Evolutionary conservation across 1,140 invertebrate species (phyloP).

Genomic region (Cyclina sinensis): DNA sequence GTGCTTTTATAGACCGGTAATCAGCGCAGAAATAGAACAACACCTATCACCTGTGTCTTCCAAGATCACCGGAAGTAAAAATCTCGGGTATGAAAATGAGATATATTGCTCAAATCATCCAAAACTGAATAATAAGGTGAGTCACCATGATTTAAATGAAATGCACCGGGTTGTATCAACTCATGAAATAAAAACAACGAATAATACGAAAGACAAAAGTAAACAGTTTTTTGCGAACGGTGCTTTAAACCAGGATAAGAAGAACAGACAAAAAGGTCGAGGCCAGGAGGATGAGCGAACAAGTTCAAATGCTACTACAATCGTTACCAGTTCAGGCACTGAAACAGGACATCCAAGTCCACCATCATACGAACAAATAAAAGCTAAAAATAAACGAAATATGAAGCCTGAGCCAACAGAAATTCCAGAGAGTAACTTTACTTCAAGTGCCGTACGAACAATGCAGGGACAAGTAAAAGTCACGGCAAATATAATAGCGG

Average conservation of each 20-base stretch:
- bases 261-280: neutral
- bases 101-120: neutral
- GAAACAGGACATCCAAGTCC: neutral
- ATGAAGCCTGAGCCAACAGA: neutral
- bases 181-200: constrained; percentile 40
- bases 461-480: constrained; percentile 39
- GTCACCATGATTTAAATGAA: constrained; percentile 16
- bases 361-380: neutral
- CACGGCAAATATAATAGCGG: constrained; percentile 14
- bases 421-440: neutral
- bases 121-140: constrained; percentile 38
- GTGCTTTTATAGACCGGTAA: constrained; percentile 48
- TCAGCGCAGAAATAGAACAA: constrained; percentile 62
- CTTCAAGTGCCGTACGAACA: neutral
- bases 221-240: neutral
- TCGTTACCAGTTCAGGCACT: neutral
- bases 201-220: neutral
- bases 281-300: neutral
- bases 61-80: constrained; percentile 54
- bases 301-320: neutral
- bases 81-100: constrained; percentile 56
- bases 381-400: neutral
- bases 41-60: constrained; percentile 53
- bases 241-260: neutral
- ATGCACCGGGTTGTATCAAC: constrained; percentile 44